Evolutionary conservation across 1,140 invertebrate species (phyloP).

Genomic region (Trachymyrmex septentrionalis): DNA sequence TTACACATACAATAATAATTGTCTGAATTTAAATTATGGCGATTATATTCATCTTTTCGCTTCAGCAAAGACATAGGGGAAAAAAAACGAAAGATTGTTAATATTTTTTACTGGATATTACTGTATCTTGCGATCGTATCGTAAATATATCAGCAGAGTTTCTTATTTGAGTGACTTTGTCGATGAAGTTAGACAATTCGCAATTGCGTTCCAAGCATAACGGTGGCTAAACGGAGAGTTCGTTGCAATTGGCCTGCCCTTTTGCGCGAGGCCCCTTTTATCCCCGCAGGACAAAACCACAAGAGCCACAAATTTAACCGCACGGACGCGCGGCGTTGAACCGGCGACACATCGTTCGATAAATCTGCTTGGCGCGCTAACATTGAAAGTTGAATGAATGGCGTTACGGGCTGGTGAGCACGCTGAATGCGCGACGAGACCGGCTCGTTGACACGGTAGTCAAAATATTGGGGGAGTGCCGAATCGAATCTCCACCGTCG

Average conservation of each 20-base stretch:
- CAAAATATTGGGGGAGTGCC: constrained; percentile 83
- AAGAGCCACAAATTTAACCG: constrained; percentile 82
- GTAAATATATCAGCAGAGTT: background rate
- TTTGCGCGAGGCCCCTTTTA: constrained; percentile 66
- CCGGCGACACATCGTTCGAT: constrained; percentile 75
- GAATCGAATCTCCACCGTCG: constrained; percentile 40
- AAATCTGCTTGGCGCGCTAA: constrained; percentile 75
- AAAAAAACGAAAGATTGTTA: background rate
- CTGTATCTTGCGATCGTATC: background rate
- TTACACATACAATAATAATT: background rate
- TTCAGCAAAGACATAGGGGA: background rate
- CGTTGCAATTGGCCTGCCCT: constrained; percentile 68
- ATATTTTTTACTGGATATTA: background rate
- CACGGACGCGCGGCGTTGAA: constrained; percentile 70
- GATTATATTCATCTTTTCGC: background rate
- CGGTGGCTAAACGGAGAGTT: constrained; percentile 33
- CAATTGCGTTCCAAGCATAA: background rate
- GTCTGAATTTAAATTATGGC: background rate
- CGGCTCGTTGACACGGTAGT: constrained; percentile 80
- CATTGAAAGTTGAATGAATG: constrained; percentile 77
- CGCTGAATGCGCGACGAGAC: constrained; percentile 74
- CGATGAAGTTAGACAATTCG: background rate
- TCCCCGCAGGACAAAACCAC: constrained; percentile 75
- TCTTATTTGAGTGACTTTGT: background rate
- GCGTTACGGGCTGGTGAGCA: constrained; percentile 80